Conservation (phyloP, 2,113 vertebrate species). For the Gracilinanus agilis region DNA sequence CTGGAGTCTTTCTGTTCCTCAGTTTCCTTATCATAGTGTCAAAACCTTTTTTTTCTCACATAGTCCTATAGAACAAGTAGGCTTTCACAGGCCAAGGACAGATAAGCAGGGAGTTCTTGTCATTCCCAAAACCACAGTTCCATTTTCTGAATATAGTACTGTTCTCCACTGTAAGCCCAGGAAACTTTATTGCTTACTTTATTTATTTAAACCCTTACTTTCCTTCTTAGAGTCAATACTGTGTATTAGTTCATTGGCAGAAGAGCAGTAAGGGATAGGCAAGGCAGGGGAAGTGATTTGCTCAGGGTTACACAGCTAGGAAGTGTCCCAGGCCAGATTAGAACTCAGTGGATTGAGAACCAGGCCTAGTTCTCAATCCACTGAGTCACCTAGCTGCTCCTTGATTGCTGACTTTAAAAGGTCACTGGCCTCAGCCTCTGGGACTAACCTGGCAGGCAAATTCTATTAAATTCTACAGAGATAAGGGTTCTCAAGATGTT, state of each 20-base stretch:
- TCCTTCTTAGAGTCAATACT: too few relatives aligned
- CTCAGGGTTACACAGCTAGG: too few relatives aligned
- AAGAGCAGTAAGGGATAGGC: too few relatives aligned
- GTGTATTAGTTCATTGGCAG: too few relatives aligned
- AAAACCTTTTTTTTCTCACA: neutral
- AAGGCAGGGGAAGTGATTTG: too few relatives aligned
- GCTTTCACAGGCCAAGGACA: neutral
- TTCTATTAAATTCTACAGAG: neutral
- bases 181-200: too few relatives aligned
- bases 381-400: too few relatives aligned
- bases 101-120: neutral
- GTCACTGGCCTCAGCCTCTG: neutral
- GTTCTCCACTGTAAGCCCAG: neutral
- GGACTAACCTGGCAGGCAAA: neutral
- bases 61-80: neutral
- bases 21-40: neutral
- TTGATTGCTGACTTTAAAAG: neutral
- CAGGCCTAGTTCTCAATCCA: too few relatives aligned
- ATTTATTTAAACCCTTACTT: too few relatives aligned
- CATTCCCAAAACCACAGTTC: too few relatives aligned
- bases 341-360: too few relatives aligned
- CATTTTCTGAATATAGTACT: neutral
- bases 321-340: too few relatives aligned
- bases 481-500: neutral
- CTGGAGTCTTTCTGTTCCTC: neutral